Conservation (phyloP, 1,140 invertebrate species). For the Scaptomyza pallida region DNA sequence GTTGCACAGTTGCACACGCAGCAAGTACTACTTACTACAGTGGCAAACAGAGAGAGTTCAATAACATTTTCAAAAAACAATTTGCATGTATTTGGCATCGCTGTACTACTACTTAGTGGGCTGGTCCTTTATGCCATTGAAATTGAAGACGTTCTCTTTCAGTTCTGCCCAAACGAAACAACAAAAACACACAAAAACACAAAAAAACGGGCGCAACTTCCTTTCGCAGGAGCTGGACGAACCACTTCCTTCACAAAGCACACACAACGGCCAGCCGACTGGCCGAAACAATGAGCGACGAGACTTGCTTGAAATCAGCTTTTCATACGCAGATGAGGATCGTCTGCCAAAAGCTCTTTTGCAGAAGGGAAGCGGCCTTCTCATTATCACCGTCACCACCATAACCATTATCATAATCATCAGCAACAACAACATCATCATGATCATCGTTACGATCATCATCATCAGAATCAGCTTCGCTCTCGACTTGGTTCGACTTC, state of each 20-base stretch:
- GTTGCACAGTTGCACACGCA: not conserved
- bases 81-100: constrained; percentile 50
- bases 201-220: constrained; percentile 63
- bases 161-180: not conserved
- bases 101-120: not conserved
- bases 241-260: constrained; percentile 48
- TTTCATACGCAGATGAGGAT: constrained; percentile 44
- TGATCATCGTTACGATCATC: not conserved
- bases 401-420: not conserved
- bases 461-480: constrained; percentile 13
- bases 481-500: constrained; percentile 25
- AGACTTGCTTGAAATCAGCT: constrained; percentile 9
- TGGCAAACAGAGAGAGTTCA: constrained; percentile 56
- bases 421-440: constrained; percentile 6
- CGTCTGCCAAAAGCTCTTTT: constrained; percentile 14
- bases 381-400: constrained; percentile 1
- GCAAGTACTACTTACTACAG: not conserved
- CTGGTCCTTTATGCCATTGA: constrained; percentile 21
- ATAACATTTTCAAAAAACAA: constrained; percentile 63
- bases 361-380: constrained; percentile 18
- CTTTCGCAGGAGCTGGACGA: constrained; percentile 53
- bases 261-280: not conserved
- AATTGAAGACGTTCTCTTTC: constrained; percentile 5
- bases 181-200: not conserved
- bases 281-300: not conserved